Evolutionary conservation across 2,113 vertebrate genomes (phyloP).

Genomic region (Sturnus vulgaris): DNA sequence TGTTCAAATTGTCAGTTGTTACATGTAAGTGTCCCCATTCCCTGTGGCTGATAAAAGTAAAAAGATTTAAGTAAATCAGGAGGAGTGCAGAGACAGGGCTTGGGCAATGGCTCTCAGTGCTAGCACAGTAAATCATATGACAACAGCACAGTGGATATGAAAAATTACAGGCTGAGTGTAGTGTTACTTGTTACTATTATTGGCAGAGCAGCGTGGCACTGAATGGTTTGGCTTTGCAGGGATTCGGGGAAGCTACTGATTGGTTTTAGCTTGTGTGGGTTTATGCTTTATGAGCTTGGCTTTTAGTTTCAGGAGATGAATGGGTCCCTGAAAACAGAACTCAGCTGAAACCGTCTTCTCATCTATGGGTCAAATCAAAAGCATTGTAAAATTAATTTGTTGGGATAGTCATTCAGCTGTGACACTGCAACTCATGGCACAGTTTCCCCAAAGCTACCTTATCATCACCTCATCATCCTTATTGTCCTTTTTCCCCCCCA

Average conservation of each 20-base stretch:
- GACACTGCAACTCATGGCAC: neutral
- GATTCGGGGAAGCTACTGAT: conserved; percentile 20
- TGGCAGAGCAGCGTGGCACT: conserved; percentile 16
- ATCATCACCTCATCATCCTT: neutral
- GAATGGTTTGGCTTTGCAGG: conserved; percentile 35
- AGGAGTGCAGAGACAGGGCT: conserved; percentile 57
- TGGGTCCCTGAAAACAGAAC: neutral
- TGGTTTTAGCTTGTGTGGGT: conserved; percentile 38
- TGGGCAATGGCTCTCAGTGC: conserved; percentile 28
- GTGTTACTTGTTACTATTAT: conserved; percentile 70
- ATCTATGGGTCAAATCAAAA: neutral
- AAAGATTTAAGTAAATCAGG: conserved; percentile 79
- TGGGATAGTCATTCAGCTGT: neutral
- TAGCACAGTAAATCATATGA: conserved; percentile 62
- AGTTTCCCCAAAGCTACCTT: neutral
- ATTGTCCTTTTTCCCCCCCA: neutral
- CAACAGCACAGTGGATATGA: conserved; percentile 59
- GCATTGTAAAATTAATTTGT: conserved; percentile 2
- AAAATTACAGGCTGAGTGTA: conserved; percentile 61
- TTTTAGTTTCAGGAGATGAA: conserved; percentile 27
- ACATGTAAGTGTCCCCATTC: conserved; percentile 78
- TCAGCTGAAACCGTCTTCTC: neutral
- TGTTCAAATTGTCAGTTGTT: conserved; percentile 82
- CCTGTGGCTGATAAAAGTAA: conserved; percentile 75
- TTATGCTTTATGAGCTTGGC: conserved; percentile 27